Base-by-base conservation (phyloP, 2,113 vertebrate genomes). In the Clarias magur region DNA sequence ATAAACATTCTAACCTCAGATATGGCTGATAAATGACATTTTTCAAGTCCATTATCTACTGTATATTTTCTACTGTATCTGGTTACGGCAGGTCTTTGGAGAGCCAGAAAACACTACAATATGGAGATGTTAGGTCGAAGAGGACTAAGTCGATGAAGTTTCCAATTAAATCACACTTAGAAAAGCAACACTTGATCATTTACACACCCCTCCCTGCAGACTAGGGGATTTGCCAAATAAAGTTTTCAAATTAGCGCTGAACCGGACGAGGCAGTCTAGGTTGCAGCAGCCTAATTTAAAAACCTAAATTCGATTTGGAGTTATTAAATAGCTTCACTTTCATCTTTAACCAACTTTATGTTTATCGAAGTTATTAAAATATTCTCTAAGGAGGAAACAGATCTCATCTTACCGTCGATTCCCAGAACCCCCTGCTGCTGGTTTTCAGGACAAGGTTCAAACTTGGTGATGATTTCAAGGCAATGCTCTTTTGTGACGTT, bases 401-500 rank as follows among this genome's bases (percentile, higher is more conserved):
- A 81, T 13, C n/a, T 63, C 80, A 38, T 87, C 95, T 94, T 93
- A 99, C 98, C 98, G 10, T 99, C 98, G 12, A 99, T 99, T 7
- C 98, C 98, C 91, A 99, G 91, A 80, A 96, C 95, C 1, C 93
- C 96, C 38, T 96, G 95, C 53, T 95, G 95, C 94, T 95, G 96
- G 94, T 99, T 99, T 81, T 98, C 97, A 0, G 93, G 92, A 92
- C 98, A 99, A 0, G 98, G 98, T 91, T 99, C 98, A 88, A 99
- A 99, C 86, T 98, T 98, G 88, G 93, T 92, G 78, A 99, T 95
- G 68, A 99, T 96, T 86, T 97, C 96, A 88, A 94, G 92, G 90
- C 98, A 99, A 86, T 97, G 96, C 25, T 99, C 96, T 10, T 96
- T 96, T 12, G 95, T 96, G 92, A 97, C 96, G 8, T 92, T 95